Base-by-base conservation (phyloP, 2,113 vertebrate species). In the Pseudorasbora parva region DNA sequence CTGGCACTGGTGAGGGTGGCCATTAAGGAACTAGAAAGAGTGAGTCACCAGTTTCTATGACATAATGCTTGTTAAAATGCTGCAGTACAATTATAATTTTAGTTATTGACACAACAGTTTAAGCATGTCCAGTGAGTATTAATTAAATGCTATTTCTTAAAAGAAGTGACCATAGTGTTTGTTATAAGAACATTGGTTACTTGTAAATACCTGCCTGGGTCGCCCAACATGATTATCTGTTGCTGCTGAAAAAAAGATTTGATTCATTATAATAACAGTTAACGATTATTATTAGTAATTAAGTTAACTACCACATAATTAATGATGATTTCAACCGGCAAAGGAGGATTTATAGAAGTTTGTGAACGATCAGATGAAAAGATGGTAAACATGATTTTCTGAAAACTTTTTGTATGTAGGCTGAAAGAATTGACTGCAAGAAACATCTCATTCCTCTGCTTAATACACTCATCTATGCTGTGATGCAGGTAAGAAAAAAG, bases 21-120 rank as follows among this genome's bases (percentile, higher is more conserved):
- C 78, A 94, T 98, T 78, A 95, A 96, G 87, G 97, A 99, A 85
- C 92, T 99, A 84, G 98, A 98, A 68, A 96, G 95, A 95, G 98
- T 98, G 89, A 86, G 92, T 87, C 37, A 78, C 59, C 21, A 51
- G 11, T 23, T 49, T 57, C 51, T 23, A 25, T 60, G 30, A 14
- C 54, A 62, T 25, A 72, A 47, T 25, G 41, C 6, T 25, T 30
- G 51, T 56, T 77, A 17, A 37, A 37, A 57, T 37, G 1, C 5
- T 41, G 9, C 17, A 33, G 30, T 37, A 57, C n/a, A 33, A 21
- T 77, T 37, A 0, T 5, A 17, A 57, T 33, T 56, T 30, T 14
- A 75, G n/a, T 10, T 1, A 51, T 5, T 75, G 72, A 54, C 47
- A 25, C 19, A 45, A 45, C 11, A 23, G 17, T 71, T 71, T 37